Base-by-base conservation (phyloP, 2,888 invertebrate species). In the Spisula subtruncata region DNA sequence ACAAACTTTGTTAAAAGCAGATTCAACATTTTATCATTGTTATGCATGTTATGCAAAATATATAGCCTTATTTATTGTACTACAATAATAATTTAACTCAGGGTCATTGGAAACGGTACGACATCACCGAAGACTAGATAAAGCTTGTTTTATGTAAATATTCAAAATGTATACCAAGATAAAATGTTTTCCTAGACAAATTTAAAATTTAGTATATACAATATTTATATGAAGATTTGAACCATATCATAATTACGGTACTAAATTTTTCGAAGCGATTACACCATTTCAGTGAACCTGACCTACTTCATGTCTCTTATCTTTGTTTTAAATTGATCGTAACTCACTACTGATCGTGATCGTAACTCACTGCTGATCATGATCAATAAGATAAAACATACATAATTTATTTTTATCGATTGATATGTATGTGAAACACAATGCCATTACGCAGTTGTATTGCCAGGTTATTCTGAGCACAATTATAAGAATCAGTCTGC, bases 161-260 rank as follows among this genome's bases (percentile, higher is more conserved):
- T 16, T 32, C 29, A n/a, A n/a, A 41, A 8, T 41, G 32, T 75
- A 0, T 4, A 32, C 25, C 75, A n/a, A n/a, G n/a, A n/a, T n/a
- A n/a, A n/a, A n/a, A n/a, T n/a, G 16, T 75, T 75, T 75, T 75
- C 75, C 75, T 32, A 75, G 75, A 32, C 75, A 75, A 75, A 35
- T 75, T 75, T 16, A 75, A 35, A 75, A 16, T 75, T 75, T 32
- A 75, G 35, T 75, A 18, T 41, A 41, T 8, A 2, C 32, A 75
- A 75, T 35, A 75, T 75, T 75, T 75, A 75, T 35, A 14, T 8
- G 32, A 32, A 16, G 16, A 16, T 32, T 75, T 75, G 32, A 75
- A 75, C 75, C 75, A 35, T 75, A 75, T 75, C 75, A 35, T 32
- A 60, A 6, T 25, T 20, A 60, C n/a, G n/a, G 2, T 41, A 41